These are phyloP conservation scores for Mormoops blainvillei DNA, from an alignment of 2,113 vertebrate species.

Conservation along the genomic window DNA sequence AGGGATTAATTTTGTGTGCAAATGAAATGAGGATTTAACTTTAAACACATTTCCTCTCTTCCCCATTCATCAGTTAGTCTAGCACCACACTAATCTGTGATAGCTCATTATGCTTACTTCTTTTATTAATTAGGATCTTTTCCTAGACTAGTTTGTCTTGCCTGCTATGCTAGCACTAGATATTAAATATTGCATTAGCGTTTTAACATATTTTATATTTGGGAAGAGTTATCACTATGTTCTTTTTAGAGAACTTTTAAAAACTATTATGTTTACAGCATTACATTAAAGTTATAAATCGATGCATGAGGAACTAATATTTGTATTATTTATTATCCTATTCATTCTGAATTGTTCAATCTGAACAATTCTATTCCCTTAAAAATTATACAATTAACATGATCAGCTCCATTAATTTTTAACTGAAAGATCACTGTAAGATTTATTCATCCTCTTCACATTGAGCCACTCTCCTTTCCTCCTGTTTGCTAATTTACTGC, in stretches of 20 bases:
- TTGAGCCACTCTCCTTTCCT: background rate
- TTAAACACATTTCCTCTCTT: background rate
- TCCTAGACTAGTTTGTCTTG: background rate
- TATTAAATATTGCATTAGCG: background rate
- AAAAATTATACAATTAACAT: background rate
- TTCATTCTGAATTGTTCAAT: too few relatives aligned
- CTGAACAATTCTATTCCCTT: background rate
- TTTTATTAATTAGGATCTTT: background rate
- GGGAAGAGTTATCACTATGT: background rate
- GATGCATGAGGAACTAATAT: background rate
- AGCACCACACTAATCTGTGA: background rate
- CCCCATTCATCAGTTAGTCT: background rate
- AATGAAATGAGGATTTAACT: conserved; percentile 7
- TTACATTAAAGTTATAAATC: background rate
- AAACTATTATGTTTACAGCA: background rate
- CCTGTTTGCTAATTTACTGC: background rate
- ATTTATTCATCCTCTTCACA: background rate
- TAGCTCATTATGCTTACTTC: background rate
- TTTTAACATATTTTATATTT: conserved; percentile 17
- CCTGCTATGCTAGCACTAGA: background rate
- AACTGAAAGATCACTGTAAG: background rate
- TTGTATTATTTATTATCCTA: background rate
- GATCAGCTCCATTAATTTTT: conserved; percentile 1
- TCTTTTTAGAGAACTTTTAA: background rate
- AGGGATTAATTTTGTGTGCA: background rate